Conservation (phyloP, 2,113 vertebrate species). For the Cyprinodon tularosa region DNA sequence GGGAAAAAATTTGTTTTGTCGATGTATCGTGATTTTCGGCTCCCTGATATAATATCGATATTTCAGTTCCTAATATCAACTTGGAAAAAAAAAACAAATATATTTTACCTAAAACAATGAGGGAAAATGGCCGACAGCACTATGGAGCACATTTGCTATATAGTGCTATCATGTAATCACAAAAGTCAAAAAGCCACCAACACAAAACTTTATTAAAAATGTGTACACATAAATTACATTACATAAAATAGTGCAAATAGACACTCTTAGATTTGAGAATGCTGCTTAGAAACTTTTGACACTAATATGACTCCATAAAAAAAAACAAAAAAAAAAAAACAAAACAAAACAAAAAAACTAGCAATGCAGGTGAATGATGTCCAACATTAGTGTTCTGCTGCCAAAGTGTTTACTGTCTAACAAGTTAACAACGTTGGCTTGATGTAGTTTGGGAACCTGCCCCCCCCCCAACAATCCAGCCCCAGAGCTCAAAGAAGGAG, state of each 20-base stretch:
- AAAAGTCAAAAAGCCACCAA: not conserved
- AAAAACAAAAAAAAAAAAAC: no score
- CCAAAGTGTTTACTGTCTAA: conserved; percentile 7
- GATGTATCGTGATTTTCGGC: no score
- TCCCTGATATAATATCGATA: no score
- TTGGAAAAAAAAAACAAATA: no score
- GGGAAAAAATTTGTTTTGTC: no score
- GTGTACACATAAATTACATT: conserved; percentile 66
- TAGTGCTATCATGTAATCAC: not conserved
- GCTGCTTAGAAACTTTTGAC: conserved; percentile 7
- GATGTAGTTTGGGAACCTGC: conserved; percentile 22
- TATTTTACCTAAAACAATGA: no score
- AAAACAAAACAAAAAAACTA: not conserved
- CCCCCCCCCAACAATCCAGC: conserved; percentile 12
- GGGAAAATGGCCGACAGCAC: no score
- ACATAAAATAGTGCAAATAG: conserved; percentile 64
- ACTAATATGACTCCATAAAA: conserved; percentile 25
- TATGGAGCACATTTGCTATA: no score
- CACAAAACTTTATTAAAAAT: conserved; percentile 75
- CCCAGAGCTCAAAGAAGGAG: conserved; percentile 29
- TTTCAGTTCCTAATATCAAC: no score
- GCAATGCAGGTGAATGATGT: conserved; percentile 4
- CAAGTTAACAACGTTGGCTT: conserved; percentile 25
- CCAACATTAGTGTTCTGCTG: conserved; percentile 41
- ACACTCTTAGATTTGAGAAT: conserved; percentile 21